Percentiles rank a stretch among this genome's conserved stretches.
Conservation (phyloP, 2,113 vertebrate genomes). For the Hippocampus comes region DNA sequence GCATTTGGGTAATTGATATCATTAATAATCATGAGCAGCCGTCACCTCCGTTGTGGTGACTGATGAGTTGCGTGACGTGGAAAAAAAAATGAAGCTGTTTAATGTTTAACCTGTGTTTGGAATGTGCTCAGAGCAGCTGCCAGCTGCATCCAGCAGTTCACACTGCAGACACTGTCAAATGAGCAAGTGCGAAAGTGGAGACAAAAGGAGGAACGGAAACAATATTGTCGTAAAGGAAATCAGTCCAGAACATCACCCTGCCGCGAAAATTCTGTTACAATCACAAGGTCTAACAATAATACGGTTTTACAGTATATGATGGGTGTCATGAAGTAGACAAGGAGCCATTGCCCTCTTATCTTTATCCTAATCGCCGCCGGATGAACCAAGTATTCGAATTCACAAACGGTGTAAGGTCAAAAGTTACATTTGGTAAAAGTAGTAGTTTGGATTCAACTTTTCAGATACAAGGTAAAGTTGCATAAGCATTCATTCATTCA, state of each 20-base stretch:
- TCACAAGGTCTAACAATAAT: neutral
- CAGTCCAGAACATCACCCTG: neutral
- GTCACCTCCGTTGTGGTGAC: constrained; percentile 38
- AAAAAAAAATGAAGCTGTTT: constrained; percentile 40
- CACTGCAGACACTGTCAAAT: constrained; percentile 16
- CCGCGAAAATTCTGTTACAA: neutral
- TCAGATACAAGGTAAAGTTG: too few relatives aligned
- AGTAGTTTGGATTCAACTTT: too few relatives aligned
- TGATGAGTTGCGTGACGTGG: constrained; percentile 29
- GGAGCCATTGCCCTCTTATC: neutral
- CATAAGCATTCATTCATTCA: too few relatives aligned
- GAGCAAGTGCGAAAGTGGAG: neutral
- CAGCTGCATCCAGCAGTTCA: constrained; percentile 21
- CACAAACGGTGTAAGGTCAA: neutral
- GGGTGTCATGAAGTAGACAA: neutral
- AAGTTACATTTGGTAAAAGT: neutral
- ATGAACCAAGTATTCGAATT: neutral
- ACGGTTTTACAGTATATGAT: neutral
- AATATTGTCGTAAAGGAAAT: neutral
- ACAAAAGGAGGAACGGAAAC: neutral
- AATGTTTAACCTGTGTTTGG: constrained; percentile 64
- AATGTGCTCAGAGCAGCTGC: constrained; percentile 52
- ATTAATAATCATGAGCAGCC: constrained; percentile 60
- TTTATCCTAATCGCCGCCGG: neutral
- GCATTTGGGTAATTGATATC: constrained; percentile 43